phyloP scores from a whole-genome alignment of 2,888 invertebrate genomes.

The Platycheirus albimanus region DNA sequence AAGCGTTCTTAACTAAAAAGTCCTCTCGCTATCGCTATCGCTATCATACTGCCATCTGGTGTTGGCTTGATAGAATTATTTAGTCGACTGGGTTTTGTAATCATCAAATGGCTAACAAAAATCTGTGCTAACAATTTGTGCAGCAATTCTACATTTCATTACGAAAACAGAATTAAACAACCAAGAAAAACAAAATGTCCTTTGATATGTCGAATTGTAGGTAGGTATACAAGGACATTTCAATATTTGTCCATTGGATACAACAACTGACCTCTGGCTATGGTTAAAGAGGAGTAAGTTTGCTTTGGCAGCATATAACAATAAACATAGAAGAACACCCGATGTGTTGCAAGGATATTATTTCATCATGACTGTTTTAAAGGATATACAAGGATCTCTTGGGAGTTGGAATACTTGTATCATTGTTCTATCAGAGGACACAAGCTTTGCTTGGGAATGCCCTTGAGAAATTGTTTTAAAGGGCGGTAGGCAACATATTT shows the following conservation, averaged over 20 bases:
- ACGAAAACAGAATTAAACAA: slow-evolving; percentile 4
- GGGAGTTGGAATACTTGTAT: slow-evolving; percentile 27
- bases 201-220: slow-evolving; percentile 28
- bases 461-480: slow-evolving; percentile 58
- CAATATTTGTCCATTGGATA: slow-evolving; percentile 53
- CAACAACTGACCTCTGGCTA: slow-evolving; percentile 39
- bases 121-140: slow-evolving; percentile 4
- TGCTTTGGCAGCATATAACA: not conserved
- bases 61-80: slow-evolving; percentile 31
- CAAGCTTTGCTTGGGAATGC: slow-evolving; percentile 56
- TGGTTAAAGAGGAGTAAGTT: too few relatives aligned
- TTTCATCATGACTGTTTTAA: slow-evolving; percentile 35
- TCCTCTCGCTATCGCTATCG: too few relatives aligned
- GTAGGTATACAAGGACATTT: slow-evolving; percentile 48
- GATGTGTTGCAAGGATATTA: slow-evolving; percentile 37
- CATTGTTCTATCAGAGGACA: slow-evolving; percentile 49
- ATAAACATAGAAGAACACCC: slow-evolving; percentile 12
- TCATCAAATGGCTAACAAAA: slow-evolving; percentile 16
- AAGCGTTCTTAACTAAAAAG: slow-evolving; percentile 21
- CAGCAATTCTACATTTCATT: not conserved
- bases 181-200: slow-evolving; percentile 38
- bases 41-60: slow-evolving; percentile 26
- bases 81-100: slow-evolving; percentile 14
- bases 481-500: slow-evolving; percentile 36
- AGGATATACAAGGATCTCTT: not conserved